phyloP scores from a whole-genome alignment of 2,797 vertebrate species.

The Tympanoctomys barrerae region DNA sequence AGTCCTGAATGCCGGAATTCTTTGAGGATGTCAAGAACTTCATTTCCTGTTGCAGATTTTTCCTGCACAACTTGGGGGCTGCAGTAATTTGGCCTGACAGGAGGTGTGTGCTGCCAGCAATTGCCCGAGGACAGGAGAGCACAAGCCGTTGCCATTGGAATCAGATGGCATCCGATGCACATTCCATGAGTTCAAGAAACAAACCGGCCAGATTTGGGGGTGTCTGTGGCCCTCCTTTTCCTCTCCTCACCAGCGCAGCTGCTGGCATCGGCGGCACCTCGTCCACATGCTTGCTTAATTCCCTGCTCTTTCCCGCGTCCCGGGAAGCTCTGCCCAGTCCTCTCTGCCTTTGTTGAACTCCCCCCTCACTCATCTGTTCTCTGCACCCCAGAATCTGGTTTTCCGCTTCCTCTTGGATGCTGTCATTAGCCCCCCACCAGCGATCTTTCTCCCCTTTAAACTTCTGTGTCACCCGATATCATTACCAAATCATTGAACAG shows the following conservation, averaged over 20 bases:
- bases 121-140: constrained; percentile 71
- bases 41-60: constrained; percentile 71
- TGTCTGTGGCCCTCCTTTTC: constrained; percentile 12
- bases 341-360: background rate
- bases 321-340: background rate
- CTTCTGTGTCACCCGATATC: background rate
- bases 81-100: constrained; percentile 78
- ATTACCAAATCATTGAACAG: background rate
- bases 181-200: constrained; percentile 64
- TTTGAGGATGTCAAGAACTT: constrained; percentile 69
- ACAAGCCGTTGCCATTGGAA: constrained; percentile 71
- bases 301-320: background rate
- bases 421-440: background rate
- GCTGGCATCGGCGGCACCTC: background rate
- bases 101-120: constrained; percentile 69
- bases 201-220: constrained; percentile 41
- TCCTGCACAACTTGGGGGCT: constrained; percentile 67
- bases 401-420: background rate
- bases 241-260: background rate
- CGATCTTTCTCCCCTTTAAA: constrained; percentile 21
- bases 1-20: constrained; percentile 70
- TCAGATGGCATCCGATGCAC: constrained; percentile 65
- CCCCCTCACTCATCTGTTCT: background rate
- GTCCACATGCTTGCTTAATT: background rate
- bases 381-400: background rate